A percentile compares a stretch with the other conserved stretches of the same genome.
These are phyloP conservation scores for Margaritifera margaritifera DNA, from an alignment of 2,888 invertebrate genomes.

Conservation along the genomic window DNA sequence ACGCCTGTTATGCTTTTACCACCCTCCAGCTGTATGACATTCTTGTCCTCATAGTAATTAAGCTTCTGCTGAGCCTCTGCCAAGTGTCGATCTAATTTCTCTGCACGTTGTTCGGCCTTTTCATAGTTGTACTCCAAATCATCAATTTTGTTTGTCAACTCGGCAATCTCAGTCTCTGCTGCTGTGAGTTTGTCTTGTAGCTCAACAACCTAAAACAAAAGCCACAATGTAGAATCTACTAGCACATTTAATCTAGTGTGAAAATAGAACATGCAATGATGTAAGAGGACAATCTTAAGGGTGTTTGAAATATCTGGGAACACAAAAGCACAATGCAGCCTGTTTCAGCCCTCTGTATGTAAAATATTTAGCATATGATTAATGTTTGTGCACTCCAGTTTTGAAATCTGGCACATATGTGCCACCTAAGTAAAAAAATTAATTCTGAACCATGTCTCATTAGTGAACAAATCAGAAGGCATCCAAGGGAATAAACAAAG, in stretches of 20 bases:
- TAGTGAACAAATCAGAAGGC: too few species aligned
- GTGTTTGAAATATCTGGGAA: too few species aligned
- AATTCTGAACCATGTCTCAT: too few species aligned
- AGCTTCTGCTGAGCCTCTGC: slow-evolving; percentile 94
- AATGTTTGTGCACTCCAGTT: too few species aligned
- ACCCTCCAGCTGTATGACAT: slow-evolving; percentile 60
- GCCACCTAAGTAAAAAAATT: too few species aligned
- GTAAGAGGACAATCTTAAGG: background rate
- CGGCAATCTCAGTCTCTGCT: slow-evolving; percentile 92
- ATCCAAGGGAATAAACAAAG: too few species aligned
- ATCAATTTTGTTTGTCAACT: slow-evolving; percentile 92
- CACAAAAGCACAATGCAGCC: too few species aligned
- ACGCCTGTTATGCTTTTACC: slow-evolving; percentile 67
- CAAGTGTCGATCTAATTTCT: slow-evolving; percentile 92
- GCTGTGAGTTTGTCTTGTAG: slow-evolving; percentile 82
- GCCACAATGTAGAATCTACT: too few species aligned
- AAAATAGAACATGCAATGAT: background rate
- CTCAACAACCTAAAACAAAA: slow-evolving; percentile 74
- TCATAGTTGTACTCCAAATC: slow-evolving; percentile 84
- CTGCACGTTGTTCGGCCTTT: slow-evolving; percentile 81
- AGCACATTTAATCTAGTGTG: too few species aligned
- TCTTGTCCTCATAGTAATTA: slow-evolving; percentile 67
- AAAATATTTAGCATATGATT: too few species aligned
- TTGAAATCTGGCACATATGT: too few species aligned
- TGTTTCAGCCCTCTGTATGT: too few species aligned